Conservation (phyloP, 2,888 invertebrate species). For the Dolomedes plantarius region DNA sequence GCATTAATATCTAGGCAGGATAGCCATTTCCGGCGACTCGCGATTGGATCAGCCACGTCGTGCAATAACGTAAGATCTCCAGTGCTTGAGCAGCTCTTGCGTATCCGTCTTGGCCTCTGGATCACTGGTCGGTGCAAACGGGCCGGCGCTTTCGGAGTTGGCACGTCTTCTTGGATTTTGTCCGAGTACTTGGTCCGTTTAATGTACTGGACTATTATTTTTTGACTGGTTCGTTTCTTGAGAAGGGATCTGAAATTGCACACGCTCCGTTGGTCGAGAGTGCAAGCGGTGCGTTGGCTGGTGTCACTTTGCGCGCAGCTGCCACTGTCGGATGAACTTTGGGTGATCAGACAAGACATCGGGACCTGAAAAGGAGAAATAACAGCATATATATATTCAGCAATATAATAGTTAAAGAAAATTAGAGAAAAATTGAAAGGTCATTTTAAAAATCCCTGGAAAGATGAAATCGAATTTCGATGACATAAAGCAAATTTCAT, state of each 20-base stretch:
- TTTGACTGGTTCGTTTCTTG: conserved; percentile 5
- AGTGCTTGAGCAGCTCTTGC: conserved; percentile 12
- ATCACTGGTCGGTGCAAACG: background rate
- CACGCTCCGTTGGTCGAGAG: background rate
- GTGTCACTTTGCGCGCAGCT: conserved; percentile 26
- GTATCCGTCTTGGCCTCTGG: background rate
- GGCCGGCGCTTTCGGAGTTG: background rate
- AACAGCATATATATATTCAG: too few relatives aligned
- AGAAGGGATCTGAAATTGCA: background rate
- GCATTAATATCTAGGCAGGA: background rate
- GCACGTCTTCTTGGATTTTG: background rate
- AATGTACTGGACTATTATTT: conserved; percentile 25
- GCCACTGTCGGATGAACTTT: conserved; percentile 55
- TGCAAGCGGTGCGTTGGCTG: conserved; percentile 20
- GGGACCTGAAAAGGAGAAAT: conserved; percentile 17
- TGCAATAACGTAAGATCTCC: conserved; percentile 1
- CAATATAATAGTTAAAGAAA: too few relatives aligned
- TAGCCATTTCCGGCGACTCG: background rate
- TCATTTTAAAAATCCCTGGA: too few relatives aligned
- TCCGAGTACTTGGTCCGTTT: background rate
- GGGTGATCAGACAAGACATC: conserved; percentile 32
- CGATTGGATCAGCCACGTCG: background rate
- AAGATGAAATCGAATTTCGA: too few relatives aligned
- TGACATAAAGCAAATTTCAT: too few relatives aligned
- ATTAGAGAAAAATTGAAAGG: too few relatives aligned